A percentile compares a stretch with the other conserved stretches of the same genome.
These are phyloP conservation scores for Stegodyphus mimosarum DNA, from an alignment of 1,140 invertebrate genomes.

Conservation along the genomic window DNA sequence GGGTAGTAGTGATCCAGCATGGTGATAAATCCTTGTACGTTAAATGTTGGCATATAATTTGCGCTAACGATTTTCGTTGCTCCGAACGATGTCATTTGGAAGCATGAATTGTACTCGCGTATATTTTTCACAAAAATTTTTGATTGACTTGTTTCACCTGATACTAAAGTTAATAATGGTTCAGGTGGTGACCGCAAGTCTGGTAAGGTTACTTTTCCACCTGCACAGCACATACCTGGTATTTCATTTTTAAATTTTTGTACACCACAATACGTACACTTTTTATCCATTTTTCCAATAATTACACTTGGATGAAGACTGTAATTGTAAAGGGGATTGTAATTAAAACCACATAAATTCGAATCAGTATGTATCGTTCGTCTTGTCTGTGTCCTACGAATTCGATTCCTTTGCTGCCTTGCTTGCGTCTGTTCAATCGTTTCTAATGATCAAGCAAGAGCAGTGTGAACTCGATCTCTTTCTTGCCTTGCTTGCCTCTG, in stretches of 20 bases:
- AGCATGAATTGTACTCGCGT: slow-evolving; percentile 20
- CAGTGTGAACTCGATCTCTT: too few relatives aligned
- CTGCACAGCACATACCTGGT: slow-evolving; percentile 17
- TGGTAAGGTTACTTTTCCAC: slow-evolving; percentile 23
- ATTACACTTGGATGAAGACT: background rate
- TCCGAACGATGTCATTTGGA: slow-evolving; percentile 31
- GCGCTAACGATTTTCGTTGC: slow-evolving; percentile 13
- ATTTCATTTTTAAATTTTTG: slow-evolving; percentile 21
- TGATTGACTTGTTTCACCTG: slow-evolving; percentile 5
- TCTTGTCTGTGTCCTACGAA: too few relatives aligned
- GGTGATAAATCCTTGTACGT: too few relatives aligned
- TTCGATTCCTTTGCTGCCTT: too few relatives aligned
- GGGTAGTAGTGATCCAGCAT: too few relatives aligned
- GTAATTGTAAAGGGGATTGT: too few relatives aligned
- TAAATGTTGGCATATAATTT: too few relatives aligned
- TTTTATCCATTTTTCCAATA: background rate
- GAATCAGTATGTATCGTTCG: too few relatives aligned
- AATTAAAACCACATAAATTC: too few relatives aligned
- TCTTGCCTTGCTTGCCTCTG: too few relatives aligned
- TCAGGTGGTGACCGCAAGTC: background rate
- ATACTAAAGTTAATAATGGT: background rate
- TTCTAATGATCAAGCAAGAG: too few relatives aligned
- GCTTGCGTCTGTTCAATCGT: too few relatives aligned
- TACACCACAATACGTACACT: background rate
- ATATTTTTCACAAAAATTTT: slow-evolving; percentile 14